These are phyloP conservation scores for Andrena praecox DNA, from an alignment of 2,888 invertebrate species.

Conservation along the genomic window DNA sequence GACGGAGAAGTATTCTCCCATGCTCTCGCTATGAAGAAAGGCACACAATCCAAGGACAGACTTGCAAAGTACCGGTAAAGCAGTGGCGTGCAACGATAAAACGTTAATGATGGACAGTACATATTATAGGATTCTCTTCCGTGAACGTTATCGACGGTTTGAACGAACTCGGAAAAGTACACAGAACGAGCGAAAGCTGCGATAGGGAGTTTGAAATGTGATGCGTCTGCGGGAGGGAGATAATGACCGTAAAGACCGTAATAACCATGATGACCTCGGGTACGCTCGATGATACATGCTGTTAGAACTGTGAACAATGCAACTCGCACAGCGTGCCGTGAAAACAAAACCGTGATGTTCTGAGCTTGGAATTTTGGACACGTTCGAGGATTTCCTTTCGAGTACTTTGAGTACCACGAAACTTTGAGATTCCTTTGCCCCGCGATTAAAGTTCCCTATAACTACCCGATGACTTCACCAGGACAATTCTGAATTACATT, in stretches of 20 bases:
- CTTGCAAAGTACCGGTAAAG: background rate
- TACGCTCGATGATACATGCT: conserved; percentile 2
- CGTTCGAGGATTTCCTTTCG: background rate
- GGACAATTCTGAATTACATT: background rate
- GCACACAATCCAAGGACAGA: background rate
- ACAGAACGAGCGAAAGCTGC: background rate
- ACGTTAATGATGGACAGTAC: background rate
- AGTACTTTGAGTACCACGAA: no score
- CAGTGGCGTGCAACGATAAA: background rate
- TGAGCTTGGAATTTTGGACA: background rate
- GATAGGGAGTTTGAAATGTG: background rate
- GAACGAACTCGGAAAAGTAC: background rate
- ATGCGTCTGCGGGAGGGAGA: conserved; percentile 1
- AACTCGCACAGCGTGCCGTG: background rate
- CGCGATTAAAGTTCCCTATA: background rate
- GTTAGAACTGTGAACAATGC: background rate
- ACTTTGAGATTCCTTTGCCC: no score
- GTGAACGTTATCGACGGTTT: background rate
- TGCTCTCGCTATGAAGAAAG: background rate
- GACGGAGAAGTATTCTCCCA: background rate
- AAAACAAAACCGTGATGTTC: background rate
- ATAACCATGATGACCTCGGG: conserved; percentile 1
- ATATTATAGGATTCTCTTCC: background rate
- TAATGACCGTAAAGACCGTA: background rate
- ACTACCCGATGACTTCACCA: background rate